Percentiles rank a stretch among this genome's conserved stretches.
Evolutionary conservation across 2,888 invertebrate genomes (phyloP).

Genomic region (Adela reaumurella): DNA sequence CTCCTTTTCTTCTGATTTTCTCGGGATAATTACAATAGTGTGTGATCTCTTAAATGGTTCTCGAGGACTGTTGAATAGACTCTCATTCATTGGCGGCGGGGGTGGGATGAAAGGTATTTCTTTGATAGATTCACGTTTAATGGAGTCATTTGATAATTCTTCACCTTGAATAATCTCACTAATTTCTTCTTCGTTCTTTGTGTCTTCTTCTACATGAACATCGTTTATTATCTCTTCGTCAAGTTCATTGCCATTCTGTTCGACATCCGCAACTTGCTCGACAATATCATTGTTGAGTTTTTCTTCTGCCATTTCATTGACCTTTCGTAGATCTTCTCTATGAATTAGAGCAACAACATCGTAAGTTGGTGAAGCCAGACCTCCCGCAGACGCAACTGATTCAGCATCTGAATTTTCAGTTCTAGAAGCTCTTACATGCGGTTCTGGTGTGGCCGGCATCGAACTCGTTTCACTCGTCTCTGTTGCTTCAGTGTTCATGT

Average conservation of each 20-base stretch:
- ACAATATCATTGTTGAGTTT: not conserved
- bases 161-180: not conserved
- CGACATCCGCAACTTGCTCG: not conserved
- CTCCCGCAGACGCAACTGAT: slow-evolving; percentile 41
- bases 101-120: slow-evolving; percentile 31
- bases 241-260: not conserved
- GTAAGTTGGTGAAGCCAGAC: slow-evolving; percentile 47
- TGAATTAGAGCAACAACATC: slow-evolving; percentile 57
- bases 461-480: slow-evolving; percentile 15
- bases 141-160: not conserved
- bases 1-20: slow-evolving; percentile 11
- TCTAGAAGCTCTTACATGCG: slow-evolving; percentile 35
- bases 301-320: slow-evolving; percentile 24
- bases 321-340: slow-evolving; percentile 47
- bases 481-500: slow-evolving; percentile 19
- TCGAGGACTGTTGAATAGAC: slow-evolving; percentile 21
- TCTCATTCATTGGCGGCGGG: slow-evolving; percentile 38
- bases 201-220: slow-evolving; percentile 24
- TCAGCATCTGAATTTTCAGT: slow-evolving; percentile 43
- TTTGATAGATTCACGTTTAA: slow-evolving; percentile 30
- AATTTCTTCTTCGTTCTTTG: slow-evolving; percentile 8
- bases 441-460: slow-evolving; percentile 8
- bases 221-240: slow-evolving; percentile 6
- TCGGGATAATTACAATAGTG: slow-evolving; percentile 20
- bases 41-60: slow-evolving; percentile 22